Conservation (phyloP, 2,113 vertebrate species). For the Melierax canorus region DNA sequence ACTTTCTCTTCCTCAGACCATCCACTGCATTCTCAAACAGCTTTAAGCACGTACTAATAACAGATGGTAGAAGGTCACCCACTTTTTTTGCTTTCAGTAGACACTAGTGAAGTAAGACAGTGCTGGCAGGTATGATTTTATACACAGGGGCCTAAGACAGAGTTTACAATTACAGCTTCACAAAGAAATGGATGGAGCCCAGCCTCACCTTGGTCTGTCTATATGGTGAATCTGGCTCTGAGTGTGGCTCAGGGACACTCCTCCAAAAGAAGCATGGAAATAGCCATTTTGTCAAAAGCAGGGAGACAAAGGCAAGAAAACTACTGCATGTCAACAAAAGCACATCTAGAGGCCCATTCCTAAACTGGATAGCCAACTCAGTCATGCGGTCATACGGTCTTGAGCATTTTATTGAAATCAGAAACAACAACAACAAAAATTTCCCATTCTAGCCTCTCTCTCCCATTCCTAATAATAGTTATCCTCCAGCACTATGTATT, state of each 20-base stretch:
- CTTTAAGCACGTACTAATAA: not conserved
- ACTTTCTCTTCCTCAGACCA: not conserved
- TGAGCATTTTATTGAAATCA: not conserved
- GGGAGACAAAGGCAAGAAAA: not conserved
- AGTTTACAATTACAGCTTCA: not conserved
- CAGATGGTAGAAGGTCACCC: not conserved
- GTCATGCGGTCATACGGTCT: not conserved
- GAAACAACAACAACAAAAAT: not conserved
- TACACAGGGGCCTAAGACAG: not conserved
- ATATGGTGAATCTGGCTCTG: not conserved
- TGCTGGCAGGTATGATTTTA: not conserved
- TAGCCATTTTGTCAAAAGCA: not conserved
- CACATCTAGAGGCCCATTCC: not conserved
- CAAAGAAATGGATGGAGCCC: not conserved
- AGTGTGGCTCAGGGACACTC: not conserved
- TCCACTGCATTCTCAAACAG: not conserved
- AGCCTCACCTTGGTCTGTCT: not conserved
- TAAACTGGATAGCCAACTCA: not conserved
- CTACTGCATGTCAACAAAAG: accelerated
- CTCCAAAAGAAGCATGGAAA: not conserved
- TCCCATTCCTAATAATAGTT: not conserved
- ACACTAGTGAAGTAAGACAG: not conserved
- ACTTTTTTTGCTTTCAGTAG: not conserved
- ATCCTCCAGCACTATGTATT: not conserved
- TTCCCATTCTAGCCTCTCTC: not conserved